A percentile compares a stretch with the other conserved stretches of the same genome.
phyloP scores from a whole-genome alignment of 2,888 invertebrate species.

The Helicoverpa assulta region DNA sequence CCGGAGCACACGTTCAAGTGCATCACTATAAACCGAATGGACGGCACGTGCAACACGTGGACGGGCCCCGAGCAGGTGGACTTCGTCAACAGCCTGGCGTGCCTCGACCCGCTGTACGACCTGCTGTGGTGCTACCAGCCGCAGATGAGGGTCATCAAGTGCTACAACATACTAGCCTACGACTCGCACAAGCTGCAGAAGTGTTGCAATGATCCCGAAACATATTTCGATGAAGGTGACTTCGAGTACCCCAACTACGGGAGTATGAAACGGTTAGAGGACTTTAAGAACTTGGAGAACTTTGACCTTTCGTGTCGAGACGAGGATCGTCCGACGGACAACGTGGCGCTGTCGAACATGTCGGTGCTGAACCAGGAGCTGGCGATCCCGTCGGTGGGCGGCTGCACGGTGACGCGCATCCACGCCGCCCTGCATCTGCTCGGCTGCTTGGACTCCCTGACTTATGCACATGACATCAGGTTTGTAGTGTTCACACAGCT shows the following conservation, averaged over 20 bases:
- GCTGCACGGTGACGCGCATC: constrained; percentile 93
- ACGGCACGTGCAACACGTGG: constrained; percentile 96
- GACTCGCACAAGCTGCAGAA: constrained; percentile 90
- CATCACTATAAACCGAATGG: constrained; percentile 96
- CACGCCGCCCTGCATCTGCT: constrained; percentile 97
- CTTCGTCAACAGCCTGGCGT: constrained; percentile 94
- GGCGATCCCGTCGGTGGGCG: constrained; percentile 93
- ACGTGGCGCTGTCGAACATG: constrained; percentile 81
- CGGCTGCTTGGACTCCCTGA: constrained; percentile 96
- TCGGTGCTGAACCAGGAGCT: constrained; percentile 95
- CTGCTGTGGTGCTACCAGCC: constrained; percentile 97
- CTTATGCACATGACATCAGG: constrained; percentile 94
- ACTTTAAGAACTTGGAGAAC: constrained; percentile 81
- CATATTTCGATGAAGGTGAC: constrained; percentile 69
- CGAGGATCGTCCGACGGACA: constrained; percentile 74
- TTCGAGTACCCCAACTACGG: constrained; percentile 84
- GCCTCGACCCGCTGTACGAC: constrained; percentile 97
- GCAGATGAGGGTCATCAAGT: constrained; percentile 91
- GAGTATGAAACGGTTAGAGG: constrained; percentile 82
- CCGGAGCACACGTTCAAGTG: constrained; percentile 95
- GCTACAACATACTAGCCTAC: constrained; percentile 95
- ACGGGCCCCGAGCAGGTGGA: constrained; percentile 95
- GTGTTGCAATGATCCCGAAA: constrained; percentile 80
- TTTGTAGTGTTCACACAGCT: constrained; percentile 66
- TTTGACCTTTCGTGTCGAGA: constrained; percentile 77